Evolutionary conservation across 23 tunicate species (phyloP), one percentile per base, ranked within the genome.

Genomic region (Styela clava): DNA sequence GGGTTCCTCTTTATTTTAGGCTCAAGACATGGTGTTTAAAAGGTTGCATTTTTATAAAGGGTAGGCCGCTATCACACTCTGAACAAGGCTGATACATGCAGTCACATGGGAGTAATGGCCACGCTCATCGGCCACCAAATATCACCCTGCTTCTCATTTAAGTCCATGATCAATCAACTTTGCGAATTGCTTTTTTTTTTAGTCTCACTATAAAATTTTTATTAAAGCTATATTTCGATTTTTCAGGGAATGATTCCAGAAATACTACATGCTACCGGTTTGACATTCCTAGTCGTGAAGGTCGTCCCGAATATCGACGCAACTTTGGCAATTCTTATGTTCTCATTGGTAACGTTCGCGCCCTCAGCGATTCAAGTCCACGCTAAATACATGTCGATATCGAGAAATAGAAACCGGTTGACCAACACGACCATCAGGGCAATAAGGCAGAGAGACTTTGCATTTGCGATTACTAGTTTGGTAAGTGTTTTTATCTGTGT

Each of bases 291-390:
- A 21, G 20, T 92, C 7, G n/a, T 92, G 1, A 79, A 63, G 35
- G 97, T 92, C 33, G 62, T 92, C 0, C 97, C 97, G 2, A 34
- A 78, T 33, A 34, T 92, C 77, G 97, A 92, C 78, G 85, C 86
- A 28, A 87, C 92, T 5, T 28, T 62, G 26, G 88, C 88, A 1
- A 3, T 80, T 18, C 68, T 87, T 19, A 25, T 73, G 26, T 61
- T 92, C 64, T 91, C 97, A 2, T 68, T 92, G 31, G 71, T 84
- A 20, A 88, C 82, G 26, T 63, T 87, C 68, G 35, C 79, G 52
- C 92, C 97, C 2, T 68, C 82, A n/a, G 32, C 34, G 30, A 24
- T 92, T 36, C 79, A 92, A 61, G 26, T 92, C 16, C 85, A 82
- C 52, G 88, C 91, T 2, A 87, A 84, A 35, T 69, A 31, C 64